Percentiles rank a stretch among this genome's conserved stretches.
These are phyloP conservation scores for Meteorus colon DNA, from an alignment of 2,888 invertebrate genomes.

Conservation along the genomic window DNA sequence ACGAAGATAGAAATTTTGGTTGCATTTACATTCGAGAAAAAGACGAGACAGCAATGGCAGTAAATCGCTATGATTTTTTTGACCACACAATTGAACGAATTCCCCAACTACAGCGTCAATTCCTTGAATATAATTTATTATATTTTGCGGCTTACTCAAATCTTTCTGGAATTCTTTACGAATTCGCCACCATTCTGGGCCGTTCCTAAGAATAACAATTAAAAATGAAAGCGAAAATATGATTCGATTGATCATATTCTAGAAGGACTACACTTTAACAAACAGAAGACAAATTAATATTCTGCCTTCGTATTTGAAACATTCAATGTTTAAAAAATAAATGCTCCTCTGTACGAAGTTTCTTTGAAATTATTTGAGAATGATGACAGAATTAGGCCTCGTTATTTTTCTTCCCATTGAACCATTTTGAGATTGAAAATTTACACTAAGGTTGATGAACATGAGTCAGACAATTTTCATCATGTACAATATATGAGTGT, in stretches of 20 bases:
- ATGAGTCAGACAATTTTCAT: no score
- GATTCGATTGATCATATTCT: no score
- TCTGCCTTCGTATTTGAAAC: not conserved
- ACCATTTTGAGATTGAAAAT: no score
- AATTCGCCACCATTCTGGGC: conserved; percentile 86
- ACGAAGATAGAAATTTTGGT: not conserved
- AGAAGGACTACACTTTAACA: no score
- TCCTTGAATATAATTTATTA: conserved; percentile 79
- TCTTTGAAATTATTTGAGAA: no score
- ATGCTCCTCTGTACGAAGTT: no score
- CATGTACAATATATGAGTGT: no score
- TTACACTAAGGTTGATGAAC: no score
- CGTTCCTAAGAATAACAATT: conserved; percentile 79
- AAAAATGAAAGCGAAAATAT: not conserved
- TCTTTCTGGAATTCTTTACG: conserved; percentile 87
- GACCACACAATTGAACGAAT: conserved; percentile 77
- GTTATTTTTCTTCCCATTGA: no score
- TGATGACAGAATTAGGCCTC: no score
- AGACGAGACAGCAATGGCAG: conserved; percentile 82
- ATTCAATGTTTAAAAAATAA: no score
- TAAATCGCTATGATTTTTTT: conserved; percentile 76
- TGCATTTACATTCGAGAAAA: conserved; percentile 83
- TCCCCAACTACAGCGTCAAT: conserved; percentile 80
- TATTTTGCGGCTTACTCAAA: conserved; percentile 82
- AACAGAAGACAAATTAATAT: no score